A percentile compares a stretch with the other conserved stretches of the same genome.
Evolutionary conservation across 1,140 invertebrate species (phyloP).

Genomic region (Panagrolaimus sp.): DNA sequence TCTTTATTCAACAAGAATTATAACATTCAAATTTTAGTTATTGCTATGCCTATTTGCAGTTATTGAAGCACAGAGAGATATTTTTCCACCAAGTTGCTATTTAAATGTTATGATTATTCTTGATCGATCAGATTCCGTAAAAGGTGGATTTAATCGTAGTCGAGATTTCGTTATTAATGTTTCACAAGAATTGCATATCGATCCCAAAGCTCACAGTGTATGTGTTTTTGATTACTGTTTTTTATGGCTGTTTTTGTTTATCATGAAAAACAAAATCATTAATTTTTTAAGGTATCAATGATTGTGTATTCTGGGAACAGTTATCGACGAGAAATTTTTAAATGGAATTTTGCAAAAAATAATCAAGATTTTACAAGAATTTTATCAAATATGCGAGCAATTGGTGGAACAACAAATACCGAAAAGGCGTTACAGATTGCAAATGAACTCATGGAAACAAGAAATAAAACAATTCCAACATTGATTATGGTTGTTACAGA

Average conservation of each 20-base stretch:
- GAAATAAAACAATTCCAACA: slow-evolving; percentile 43
- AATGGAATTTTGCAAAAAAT: slow-evolving; percentile 56
- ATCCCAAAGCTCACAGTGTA: slow-evolving; percentile 49
- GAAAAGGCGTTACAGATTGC: slow-evolving; percentile 48
- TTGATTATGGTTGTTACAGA: slow-evolving; percentile 56
- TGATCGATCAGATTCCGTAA: slow-evolving; percentile 54
- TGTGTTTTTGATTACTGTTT: not conserved
- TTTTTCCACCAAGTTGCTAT: slow-evolving; percentile 51
- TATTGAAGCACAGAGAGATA: slow-evolving; percentile 12
- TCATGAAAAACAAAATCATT: slow-evolving; percentile 20
- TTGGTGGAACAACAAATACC: slow-evolving; percentile 55
- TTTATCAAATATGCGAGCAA: slow-evolving; percentile 41
- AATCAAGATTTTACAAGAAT: slow-evolving; percentile 49
- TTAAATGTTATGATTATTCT: slow-evolving; percentile 54
- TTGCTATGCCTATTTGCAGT: slow-evolving; percentile 7
- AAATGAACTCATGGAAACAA: slow-evolving; percentile 47
- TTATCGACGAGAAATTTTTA: slow-evolving; percentile 46
- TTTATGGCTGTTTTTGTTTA: not conserved
- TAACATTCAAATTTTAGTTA: not conserved
- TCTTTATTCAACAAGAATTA: not conserved
- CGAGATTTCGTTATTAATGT: slow-evolving; percentile 53
- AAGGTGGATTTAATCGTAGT: slow-evolving; percentile 49
- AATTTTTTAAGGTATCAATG: slow-evolving; percentile 48
- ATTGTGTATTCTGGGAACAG: slow-evolving; percentile 54
- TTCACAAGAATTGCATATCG: slow-evolving; percentile 54